Conservation (phyloP, 1,140 invertebrate genomes). For the Eriocheir sinensis region DNA sequence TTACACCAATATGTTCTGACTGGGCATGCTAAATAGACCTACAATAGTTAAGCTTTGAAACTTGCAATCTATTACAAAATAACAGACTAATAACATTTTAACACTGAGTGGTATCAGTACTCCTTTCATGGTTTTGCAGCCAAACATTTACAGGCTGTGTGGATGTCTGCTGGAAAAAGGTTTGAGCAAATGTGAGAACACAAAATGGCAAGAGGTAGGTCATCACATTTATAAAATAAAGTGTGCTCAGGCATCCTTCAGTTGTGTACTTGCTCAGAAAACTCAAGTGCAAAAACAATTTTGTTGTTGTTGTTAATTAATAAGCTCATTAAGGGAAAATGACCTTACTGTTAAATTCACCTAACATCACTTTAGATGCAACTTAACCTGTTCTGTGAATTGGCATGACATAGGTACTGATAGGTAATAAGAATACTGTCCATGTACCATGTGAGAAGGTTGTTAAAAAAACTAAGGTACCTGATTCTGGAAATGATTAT, state of each 20-base stretch:
- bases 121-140: background rate
- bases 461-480: background rate
- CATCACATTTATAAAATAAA: too few relatives aligned
- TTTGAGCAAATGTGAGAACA: constrained; percentile 25
- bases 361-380: too few relatives aligned
- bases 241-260: too few relatives aligned
- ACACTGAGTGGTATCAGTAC: background rate
- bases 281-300: too few relatives aligned
- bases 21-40: background rate
- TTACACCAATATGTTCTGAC: background rate
- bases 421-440: background rate
- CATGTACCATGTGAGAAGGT: background rate
- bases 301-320: too few relatives aligned
- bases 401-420: too few relatives aligned
- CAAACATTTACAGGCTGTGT: too few relatives aligned
- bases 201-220: constrained; percentile 23
- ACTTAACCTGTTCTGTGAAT: too few relatives aligned
- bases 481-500: background rate
- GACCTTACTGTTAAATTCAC: too few relatives aligned
- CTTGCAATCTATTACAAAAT: background rate
- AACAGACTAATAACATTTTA: background rate
- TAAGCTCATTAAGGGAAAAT: too few relatives aligned
- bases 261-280: too few relatives aligned
- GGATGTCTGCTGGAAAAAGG: background rate
- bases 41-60: background rate